phyloP scores from a whole-genome alignment of 2,113 vertebrate genomes.

The Pongo abelii region DNA sequence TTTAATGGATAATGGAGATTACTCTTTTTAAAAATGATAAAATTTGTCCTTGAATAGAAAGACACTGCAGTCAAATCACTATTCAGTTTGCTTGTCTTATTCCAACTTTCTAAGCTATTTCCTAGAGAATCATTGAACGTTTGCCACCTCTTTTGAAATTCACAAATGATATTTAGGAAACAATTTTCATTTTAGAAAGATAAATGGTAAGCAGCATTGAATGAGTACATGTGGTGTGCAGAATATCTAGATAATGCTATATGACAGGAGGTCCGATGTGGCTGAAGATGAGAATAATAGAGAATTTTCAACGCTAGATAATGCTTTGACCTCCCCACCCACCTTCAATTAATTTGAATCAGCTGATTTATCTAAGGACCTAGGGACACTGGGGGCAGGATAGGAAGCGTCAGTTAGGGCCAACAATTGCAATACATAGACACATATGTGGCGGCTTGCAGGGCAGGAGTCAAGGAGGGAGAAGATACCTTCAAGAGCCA shows the following conservation, averaged over 20 bases:
- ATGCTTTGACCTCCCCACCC: background rate
- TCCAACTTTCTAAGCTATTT: background rate
- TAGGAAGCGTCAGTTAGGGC: background rate
- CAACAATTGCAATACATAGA: rapidly evolving
- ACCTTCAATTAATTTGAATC: background rate
- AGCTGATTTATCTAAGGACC: background rate
- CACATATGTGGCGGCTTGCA: rapidly evolving
- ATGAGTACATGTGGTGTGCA: background rate
- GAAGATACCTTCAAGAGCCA: too few relatives aligned
- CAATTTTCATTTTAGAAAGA: background rate
- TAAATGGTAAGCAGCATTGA: background rate
- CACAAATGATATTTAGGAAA: background rate
- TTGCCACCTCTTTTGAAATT: background rate
- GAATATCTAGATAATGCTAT: background rate
- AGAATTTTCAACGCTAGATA: background rate
- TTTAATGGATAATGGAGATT: background rate
- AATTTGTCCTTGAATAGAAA: constrained; percentile 37
- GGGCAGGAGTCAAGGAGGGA: rapidly evolving
- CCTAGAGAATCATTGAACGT: background rate
- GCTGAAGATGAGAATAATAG: background rate
- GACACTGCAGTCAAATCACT: background rate
- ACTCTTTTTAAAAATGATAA: background rate
- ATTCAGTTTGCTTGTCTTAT: background rate
- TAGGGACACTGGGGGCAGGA: too few relatives aligned
- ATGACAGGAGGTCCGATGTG: background rate